Evolutionary conservation across 1,140 invertebrate genomes (phyloP).

Genomic region (Vollenhovia emeryi): DNA sequence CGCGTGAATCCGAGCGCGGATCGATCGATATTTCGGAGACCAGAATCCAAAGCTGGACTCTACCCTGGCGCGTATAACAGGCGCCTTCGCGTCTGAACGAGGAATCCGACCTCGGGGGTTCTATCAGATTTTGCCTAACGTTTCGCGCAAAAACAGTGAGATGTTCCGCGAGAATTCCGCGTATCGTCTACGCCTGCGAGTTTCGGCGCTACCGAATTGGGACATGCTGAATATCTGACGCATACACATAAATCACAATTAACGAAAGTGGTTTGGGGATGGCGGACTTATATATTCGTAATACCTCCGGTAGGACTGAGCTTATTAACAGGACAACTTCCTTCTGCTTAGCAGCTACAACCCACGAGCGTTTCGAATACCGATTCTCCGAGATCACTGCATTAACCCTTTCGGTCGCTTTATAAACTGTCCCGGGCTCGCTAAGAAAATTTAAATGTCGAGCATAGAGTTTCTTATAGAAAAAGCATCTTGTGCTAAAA

Average conservation of each 20-base stretch:
- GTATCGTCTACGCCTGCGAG: not conserved
- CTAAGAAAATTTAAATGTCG: not conserved
- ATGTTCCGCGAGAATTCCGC: not conserved
- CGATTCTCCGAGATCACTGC: slow-evolving; percentile 9
- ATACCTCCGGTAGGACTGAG: slow-evolving; percentile 25
- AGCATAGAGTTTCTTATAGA: not conserved
- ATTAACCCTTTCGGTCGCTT: slow-evolving; percentile 26
- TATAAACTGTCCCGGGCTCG: not conserved
- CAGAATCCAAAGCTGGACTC: not conserved
- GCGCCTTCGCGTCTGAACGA: not conserved
- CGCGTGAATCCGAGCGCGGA: not conserved
- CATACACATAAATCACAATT: slow-evolving; percentile 19
- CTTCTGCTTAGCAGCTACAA: slow-evolving; percentile 17
- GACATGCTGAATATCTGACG: slow-evolving; percentile 19
- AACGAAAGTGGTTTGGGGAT: slow-evolving; percentile 9
- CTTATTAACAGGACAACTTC: slow-evolving; percentile 41
- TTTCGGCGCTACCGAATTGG: not conserved
- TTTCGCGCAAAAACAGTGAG: not conserved
- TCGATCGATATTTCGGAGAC: slow-evolving; percentile 20
- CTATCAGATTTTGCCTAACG: not conserved
- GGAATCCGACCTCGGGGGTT: not conserved
- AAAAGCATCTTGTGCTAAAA: not conserved
- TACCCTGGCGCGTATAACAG: not conserved
- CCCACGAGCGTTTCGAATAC: not conserved
- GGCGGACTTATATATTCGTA: slow-evolving; percentile 15